A percentile compares a stretch with the other conserved stretches of the same genome.
Evolutionary conservation across 2,113 vertebrate species (phyloP).

Genomic region (Thamnophis sirtalis): DNA sequence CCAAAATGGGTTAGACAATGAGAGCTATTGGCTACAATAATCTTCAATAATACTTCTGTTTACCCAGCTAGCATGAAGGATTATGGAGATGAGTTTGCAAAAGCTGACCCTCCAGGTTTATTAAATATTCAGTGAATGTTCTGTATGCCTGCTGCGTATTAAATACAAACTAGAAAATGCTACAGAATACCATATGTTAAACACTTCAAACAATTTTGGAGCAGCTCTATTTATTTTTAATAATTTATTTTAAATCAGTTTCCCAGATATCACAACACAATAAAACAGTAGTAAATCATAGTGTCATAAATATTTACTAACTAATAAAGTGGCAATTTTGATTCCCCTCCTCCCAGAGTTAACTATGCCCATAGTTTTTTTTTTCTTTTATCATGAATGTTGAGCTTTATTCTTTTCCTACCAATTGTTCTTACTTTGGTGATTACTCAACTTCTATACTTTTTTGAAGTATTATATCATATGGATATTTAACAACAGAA

Average conservation of each 20-base stretch:
- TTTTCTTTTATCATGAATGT: slow-evolving; percentile 3
- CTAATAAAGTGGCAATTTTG: slow-evolving; percentile 26
- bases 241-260: slow-evolving; percentile 61
- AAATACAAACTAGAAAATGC: slow-evolving; percentile 59
- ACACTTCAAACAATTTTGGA: slow-evolving; percentile 47
- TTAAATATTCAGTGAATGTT: slow-evolving; percentile 68
- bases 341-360: neutral
- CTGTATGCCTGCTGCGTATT: slow-evolving; percentile 53
- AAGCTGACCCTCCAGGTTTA: slow-evolving; percentile 73
- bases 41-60: slow-evolving; percentile 45
- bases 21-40: slow-evolving; percentile 10
- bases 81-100: slow-evolving; percentile 74
- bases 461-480: slow-evolving; percentile 24
- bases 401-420: slow-evolving; percentile 6
- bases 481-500: slow-evolving; percentile 27
- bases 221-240: slow-evolving; percentile 47
- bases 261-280: slow-evolving; percentile 45
- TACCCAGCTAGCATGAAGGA: slow-evolving; percentile 60
- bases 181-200: slow-evolving; percentile 43
- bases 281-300: slow-evolving; percentile 32
- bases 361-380: slow-evolving; percentile 25
- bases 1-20: neutral
- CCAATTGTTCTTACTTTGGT: neutral
- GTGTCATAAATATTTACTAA: slow-evolving; percentile 40
- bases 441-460: slow-evolving; percentile 15